A percentile compares a stretch with the other conserved stretches of the same genome.
Evolutionary conservation across 2,113 vertebrate species (phyloP).

Genomic region (Hiodon tergisus): DNA sequence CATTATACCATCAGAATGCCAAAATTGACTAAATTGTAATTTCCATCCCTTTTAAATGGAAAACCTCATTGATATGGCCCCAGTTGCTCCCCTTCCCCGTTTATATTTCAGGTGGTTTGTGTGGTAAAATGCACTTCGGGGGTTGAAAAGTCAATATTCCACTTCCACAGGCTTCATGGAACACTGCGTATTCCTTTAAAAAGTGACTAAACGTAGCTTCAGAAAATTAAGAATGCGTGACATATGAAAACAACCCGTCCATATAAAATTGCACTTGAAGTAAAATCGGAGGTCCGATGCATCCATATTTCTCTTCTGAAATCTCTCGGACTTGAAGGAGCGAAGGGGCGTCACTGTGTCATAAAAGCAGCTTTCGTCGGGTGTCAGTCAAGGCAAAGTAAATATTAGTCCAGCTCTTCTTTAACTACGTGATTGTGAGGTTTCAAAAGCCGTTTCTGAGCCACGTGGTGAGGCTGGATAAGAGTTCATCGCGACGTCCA

Average conservation of each 20-base stretch:
- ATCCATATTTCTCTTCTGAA: neutral
- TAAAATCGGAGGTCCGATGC: neutral
- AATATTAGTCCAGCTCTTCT: constrained; percentile 28
- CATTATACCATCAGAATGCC: constrained; percentile 44
- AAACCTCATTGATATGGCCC: constrained; percentile 32
- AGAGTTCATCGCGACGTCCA: constrained; percentile 28
- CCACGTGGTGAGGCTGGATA: constrained; percentile 29
- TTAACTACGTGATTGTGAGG: constrained; percentile 38
- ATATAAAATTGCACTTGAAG: constrained; percentile 1
- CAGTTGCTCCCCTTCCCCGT: constrained; percentile 25
- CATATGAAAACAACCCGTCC: constrained; percentile 6
- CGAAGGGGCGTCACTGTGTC: neutral
- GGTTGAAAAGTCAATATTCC: neutral
- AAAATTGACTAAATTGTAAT: constrained; percentile 54
- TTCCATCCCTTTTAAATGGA: constrained; percentile 38
- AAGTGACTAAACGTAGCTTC: neutral
- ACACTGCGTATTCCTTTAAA: constrained; percentile 7
- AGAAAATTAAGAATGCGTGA: constrained; percentile 5
- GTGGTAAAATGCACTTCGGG: constrained; percentile 18
- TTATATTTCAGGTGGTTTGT: constrained; percentile 27
- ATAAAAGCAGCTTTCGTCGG: constrained; percentile 26
- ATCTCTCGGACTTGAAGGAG: neutral
- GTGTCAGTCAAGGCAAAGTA: constrained; percentile 46
- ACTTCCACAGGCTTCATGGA: neutral
- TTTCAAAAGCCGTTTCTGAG: constrained; percentile 16